Percentiles rank a stretch among this genome's conserved stretches.
Conservation (phyloP, 2,888 invertebrate genomes). For the Polia nebulosa region DNA sequence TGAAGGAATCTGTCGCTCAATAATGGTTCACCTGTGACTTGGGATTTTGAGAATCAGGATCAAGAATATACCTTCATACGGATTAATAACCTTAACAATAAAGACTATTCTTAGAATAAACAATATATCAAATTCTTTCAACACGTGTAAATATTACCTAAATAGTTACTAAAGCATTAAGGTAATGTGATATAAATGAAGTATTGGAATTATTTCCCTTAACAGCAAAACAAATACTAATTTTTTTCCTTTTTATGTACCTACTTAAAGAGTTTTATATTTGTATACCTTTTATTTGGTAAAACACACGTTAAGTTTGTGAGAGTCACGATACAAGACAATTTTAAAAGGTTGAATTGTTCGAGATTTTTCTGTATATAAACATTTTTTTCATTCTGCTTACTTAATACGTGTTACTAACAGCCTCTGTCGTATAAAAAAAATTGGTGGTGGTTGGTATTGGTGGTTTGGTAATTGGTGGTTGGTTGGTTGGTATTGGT, state of each 20-base stretch:
- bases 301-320: slow-evolving; percentile 8
- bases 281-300: slow-evolving; percentile 14
- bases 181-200: slow-evolving; percentile 35
- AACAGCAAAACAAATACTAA: slow-evolving; percentile 22
- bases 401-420: too few relatives aligned
- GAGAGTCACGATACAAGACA: slow-evolving; percentile 1
- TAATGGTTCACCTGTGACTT: not conserved
- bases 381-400: too few relatives aligned
- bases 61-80: too few relatives aligned
- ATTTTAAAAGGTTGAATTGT: slow-evolving; percentile 29
- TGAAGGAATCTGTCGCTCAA: not conserved
- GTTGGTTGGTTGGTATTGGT: too few relatives aligned
- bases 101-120: not conserved
- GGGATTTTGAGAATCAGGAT: too few relatives aligned
- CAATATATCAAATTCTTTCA: slow-evolving; percentile 17
- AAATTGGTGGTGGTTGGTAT: too few relatives aligned
- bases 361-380: too few relatives aligned
- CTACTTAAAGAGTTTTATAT: too few relatives aligned
- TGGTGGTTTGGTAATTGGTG: too few relatives aligned
- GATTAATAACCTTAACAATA: slow-evolving; percentile 4
- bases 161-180: not conserved
- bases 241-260: slow-evolving; percentile 15
- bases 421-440: too few relatives aligned
- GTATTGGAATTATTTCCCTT: slow-evolving; percentile 37
- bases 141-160: slow-evolving; percentile 34